Base-by-base conservation (phyloP, 2,888 invertebrate species). In the Rhingia campestris region DNA sequence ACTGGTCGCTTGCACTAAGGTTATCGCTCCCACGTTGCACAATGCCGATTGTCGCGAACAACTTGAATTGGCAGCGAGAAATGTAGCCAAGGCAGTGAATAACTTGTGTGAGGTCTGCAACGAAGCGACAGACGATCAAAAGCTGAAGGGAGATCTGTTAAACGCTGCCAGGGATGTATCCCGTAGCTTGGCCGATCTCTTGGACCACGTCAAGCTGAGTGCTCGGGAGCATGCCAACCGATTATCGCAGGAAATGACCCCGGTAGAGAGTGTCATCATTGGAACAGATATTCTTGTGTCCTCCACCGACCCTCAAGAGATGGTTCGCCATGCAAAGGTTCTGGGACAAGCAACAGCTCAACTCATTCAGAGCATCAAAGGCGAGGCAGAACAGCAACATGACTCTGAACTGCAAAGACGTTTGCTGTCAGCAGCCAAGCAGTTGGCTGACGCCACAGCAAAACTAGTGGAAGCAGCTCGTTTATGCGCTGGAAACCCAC, bases 401-500 rank as follows among this genome's bases (percentile, higher is more conserved):
- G 96, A 96, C 90, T 95, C 97, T 0, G 98, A 98, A 69, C 93
- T 96, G n/a, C 98, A 98, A 88, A 94, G 97, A 86, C 94, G 97
- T 74, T 92, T 99, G 64, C 91, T 99, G 54, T 97, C 97, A 0
- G 99, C 99, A 0, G 99, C 99, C 12, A 98, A 98, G 90, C 94
- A 96, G 73, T 90, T 97, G 53, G 99, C 99, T 0, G 99, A 99
- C 91, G 99, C 99, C 0, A 99, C 99, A 0, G 97, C 98, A 0
- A 94, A 96, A 87, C 96, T 99, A 95, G 99, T 99, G 32, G 99
- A 99, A 91, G 98, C 98, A 0, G 98, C 98, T 0, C 93, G 99
- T 75, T 95, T 97, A 66, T 98, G 98, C 90, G 97, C 98, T 0
- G 95, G 95, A 32, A 94, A 95, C 88, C 96, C 96, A 0, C 94